phyloP scores from a whole-genome alignment of 2,888 invertebrate genomes.

The Tipula unca region DNA sequence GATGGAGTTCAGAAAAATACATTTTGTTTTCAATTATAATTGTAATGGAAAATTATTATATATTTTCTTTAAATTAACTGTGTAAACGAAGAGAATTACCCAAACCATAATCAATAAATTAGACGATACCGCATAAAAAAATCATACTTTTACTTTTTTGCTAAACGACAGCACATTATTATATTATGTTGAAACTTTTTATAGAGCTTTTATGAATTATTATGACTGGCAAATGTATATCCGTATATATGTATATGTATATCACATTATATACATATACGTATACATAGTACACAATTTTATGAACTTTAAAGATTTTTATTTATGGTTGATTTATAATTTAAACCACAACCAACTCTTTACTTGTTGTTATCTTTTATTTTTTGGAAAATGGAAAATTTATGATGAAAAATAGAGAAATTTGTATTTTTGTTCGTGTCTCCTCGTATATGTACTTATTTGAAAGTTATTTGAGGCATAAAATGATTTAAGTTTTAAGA shows the following conservation, averaged over 20 bases:
- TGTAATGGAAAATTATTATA: background rate
- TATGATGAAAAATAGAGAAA: background rate
- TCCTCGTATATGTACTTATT: background rate
- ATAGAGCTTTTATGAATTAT: constrained; percentile 14
- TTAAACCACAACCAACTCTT: constrained; percentile 14
- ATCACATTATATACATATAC: background rate
- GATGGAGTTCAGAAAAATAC: background rate
- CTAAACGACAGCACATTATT: background rate
- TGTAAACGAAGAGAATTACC: background rate
- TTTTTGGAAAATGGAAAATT: background rate
- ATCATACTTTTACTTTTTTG: background rate
- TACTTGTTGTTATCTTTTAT: background rate
- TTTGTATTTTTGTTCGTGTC: background rate
- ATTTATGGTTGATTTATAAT: background rate
- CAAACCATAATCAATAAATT: background rate
- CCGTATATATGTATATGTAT: background rate
- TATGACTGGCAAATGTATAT: background rate
- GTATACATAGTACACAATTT: background rate
- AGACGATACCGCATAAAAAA: background rate
- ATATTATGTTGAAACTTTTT: background rate
- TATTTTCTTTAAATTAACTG: background rate
- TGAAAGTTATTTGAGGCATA: background rate
- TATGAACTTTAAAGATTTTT: constrained; percentile 3
- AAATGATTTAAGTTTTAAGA: background rate
- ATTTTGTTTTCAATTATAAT: background rate